Conservation (phyloP, 2,113 vertebrate genomes). For the Arenaria interpres region DNA sequence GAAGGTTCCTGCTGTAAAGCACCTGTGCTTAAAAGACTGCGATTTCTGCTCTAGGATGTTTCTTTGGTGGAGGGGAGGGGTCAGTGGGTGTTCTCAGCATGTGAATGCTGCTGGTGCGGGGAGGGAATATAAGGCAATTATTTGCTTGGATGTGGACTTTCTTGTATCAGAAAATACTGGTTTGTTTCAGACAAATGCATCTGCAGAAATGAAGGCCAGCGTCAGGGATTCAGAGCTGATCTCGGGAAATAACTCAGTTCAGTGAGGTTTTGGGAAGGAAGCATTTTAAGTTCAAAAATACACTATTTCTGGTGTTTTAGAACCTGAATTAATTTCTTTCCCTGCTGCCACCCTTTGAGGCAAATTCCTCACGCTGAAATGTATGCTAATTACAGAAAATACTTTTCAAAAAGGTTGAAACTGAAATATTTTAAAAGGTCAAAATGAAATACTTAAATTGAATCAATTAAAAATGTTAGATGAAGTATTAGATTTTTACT, state of each 20-base stretch:
- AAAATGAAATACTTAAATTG: background rate
- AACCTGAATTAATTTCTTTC: background rate
- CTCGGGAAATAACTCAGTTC: background rate
- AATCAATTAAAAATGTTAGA: background rate
- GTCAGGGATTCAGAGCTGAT: background rate
- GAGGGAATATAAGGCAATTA: background rate
- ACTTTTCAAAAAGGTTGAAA: background rate
- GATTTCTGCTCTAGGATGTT: background rate
- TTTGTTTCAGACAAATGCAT: background rate
- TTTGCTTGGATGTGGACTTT: background rate
- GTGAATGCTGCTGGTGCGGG: background rate
- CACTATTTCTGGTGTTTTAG: background rate
- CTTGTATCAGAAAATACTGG: background rate
- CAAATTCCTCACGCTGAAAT: background rate
- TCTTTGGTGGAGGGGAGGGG: background rate
- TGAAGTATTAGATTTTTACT: background rate
- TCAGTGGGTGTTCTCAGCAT: background rate
- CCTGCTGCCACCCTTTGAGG: background rate
- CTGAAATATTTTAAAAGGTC: background rate
- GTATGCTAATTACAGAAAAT: background rate
- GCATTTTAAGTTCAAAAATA: background rate
- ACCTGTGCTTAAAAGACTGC: background rate
- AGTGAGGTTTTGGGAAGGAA: background rate
- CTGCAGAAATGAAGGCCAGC: background rate
- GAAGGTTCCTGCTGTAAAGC: conserved; percentile 1